These are phyloP conservation scores for Pristionchus mayeri DNA, from an alignment of 2,888 invertebrate genomes.

Conservation along the genomic window DNA sequence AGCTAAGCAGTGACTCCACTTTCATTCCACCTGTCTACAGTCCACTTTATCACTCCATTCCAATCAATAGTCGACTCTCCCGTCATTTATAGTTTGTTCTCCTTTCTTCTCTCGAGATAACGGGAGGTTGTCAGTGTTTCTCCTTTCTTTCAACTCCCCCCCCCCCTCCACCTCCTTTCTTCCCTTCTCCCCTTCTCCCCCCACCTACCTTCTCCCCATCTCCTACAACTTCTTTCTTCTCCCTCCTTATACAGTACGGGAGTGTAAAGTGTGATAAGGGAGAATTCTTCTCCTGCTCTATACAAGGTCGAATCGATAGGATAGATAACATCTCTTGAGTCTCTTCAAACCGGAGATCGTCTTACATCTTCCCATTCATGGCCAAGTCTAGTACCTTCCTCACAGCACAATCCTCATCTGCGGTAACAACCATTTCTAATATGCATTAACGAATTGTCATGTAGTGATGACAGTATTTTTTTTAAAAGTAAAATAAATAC, in stretches of 20 bases:
- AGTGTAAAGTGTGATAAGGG: conserved; percentile 30
- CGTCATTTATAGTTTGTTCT: conserved; percentile 21
- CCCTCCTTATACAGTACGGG: background rate
- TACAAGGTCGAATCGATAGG: conserved; percentile 7
- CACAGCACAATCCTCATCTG: no score
- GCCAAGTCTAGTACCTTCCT: no score
- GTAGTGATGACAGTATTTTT: no score
- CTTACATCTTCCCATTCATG: background rate
- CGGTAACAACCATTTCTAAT: no score
- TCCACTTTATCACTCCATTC: background rate
- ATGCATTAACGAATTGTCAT: no score
- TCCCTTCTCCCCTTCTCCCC: background rate
- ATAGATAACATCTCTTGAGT: conserved; percentile 26
- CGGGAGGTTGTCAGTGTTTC: conserved; percentile 1
- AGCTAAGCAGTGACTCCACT: conserved; percentile 38
- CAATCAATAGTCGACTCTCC: conserved; percentile 16
- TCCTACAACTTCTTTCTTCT: background rate
- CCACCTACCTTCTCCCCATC: background rate
- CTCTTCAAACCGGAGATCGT: background rate
- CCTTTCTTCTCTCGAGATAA: conserved; percentile 24
- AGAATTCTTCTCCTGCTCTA: background rate
- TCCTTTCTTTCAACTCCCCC: background rate
- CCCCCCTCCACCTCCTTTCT: background rate
- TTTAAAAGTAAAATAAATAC: no score
- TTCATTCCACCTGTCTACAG: background rate